A percentile compares a stretch with the other conserved stretches of the same genome.
These are phyloP conservation scores for Allophyes oxyacanthae DNA, from an alignment of 2,888 invertebrate species.

Conservation along the genomic window DNA sequence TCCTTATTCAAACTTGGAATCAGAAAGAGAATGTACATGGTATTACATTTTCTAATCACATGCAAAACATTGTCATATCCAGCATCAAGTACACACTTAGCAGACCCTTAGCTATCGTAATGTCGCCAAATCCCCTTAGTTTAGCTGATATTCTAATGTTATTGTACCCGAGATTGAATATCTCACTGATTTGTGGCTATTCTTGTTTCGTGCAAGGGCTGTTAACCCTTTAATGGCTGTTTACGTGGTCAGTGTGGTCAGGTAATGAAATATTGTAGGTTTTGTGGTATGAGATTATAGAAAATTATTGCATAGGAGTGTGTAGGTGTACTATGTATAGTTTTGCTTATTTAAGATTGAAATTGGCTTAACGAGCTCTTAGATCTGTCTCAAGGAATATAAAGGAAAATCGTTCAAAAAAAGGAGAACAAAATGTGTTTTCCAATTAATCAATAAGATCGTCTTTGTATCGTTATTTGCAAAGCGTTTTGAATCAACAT, in stretches of 20 bases:
- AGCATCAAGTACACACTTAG: conserved; percentile 45
- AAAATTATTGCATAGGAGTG: too few species aligned
- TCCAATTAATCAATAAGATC: too few species aligned
- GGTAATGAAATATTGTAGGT: conserved; percentile 48
- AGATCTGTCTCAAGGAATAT: too few species aligned
- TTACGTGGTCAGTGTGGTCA: conserved; percentile 54
- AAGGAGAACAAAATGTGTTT: too few species aligned
- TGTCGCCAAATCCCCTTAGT: conserved; percentile 79
- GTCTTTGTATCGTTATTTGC: too few species aligned
- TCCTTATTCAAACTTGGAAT: too few species aligned
- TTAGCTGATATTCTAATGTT: conserved; percentile 84
- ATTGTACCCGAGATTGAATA: conserved; percentile 85
- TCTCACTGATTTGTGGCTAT: conserved; percentile 84
- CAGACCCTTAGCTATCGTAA: conserved; percentile 63
- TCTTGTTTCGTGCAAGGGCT: conserved; percentile 70
- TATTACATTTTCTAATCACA: not conserved
- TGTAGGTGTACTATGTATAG: conserved; percentile 1
- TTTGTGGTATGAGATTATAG: conserved; percentile 18
- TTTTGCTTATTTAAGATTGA: not conserved
- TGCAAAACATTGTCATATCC: conserved; percentile 51
- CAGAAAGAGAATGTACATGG: too few species aligned
- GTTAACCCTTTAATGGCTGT: conserved; percentile 54
- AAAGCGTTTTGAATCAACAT: too few species aligned
- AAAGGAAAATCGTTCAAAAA: too few species aligned
- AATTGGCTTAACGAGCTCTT: too few species aligned